Conservation (phyloP, 2,888 invertebrate species). For the Portevinia maculata region DNA sequence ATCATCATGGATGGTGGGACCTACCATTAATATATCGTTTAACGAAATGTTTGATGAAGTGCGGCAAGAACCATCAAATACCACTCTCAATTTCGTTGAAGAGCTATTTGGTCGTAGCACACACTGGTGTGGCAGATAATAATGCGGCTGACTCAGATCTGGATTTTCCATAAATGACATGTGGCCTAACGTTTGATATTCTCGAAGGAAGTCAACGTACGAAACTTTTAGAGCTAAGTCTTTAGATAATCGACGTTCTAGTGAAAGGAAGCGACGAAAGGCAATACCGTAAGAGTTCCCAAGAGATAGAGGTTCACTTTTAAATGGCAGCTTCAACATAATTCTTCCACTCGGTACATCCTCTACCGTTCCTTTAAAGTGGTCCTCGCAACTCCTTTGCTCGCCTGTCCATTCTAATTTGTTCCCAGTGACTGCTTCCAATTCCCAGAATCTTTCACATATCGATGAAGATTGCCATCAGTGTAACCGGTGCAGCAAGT, state of each 20-base stretch:
- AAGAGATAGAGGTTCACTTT: not conserved
- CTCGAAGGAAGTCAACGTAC: not conserved
- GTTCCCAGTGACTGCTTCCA: no score
- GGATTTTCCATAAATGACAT: not conserved
- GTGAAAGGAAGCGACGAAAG: not conserved
- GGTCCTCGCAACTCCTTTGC: constrained; percentile 30
- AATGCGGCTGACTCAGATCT: not conserved
- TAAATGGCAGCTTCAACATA: not conserved
- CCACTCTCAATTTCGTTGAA: not conserved
- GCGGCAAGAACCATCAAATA: not conserved
- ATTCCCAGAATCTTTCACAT: no score
- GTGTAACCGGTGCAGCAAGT: not conserved
- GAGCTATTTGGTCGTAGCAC: not conserved
- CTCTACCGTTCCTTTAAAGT: not conserved
- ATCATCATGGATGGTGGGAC: constrained; percentile 51
- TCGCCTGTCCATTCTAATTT: no score
- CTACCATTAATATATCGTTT: constrained; percentile 67
- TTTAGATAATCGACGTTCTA: not conserved
- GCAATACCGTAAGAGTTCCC: not conserved
- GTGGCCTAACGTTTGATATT: not conserved
- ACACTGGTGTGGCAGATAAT: not conserved
- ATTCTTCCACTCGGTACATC: constrained; percentile 9
- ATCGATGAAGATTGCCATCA: constrained; percentile 5
- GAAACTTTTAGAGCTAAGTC: not conserved
- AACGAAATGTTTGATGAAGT: constrained; percentile 53